Percentiles rank a stretch among this genome's conserved stretches.
Conservation (phyloP, 2,113 vertebrate genomes). For the Solenodon paradoxus region DNA sequence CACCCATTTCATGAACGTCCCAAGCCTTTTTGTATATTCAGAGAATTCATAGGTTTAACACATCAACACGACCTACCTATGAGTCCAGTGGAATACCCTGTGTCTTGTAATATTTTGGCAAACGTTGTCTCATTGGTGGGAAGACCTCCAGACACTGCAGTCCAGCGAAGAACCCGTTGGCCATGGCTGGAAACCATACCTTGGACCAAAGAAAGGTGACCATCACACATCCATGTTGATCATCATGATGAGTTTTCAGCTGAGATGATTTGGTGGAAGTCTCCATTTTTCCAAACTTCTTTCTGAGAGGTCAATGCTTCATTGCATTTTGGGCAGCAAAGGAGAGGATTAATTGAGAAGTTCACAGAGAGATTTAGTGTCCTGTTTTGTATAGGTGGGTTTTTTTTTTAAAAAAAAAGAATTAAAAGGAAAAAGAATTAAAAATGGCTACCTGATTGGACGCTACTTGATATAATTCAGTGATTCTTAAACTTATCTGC, state of each 20-base stretch:
- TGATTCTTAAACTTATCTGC: too few relatives aligned
- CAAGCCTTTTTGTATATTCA: rapidly evolving
- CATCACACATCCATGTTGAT: rapidly evolving
- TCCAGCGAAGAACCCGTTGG: slow-evolving; percentile 79
- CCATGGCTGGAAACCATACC: slow-evolving; percentile 72
- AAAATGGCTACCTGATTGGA: neutral
- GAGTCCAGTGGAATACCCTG: slow-evolving; percentile 82
- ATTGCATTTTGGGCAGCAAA: neutral
- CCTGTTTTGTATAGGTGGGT: rapidly evolving
- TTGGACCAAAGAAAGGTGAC: neutral
- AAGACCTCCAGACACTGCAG: slow-evolving; percentile 77
- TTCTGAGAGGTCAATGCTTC: rapidly evolving
- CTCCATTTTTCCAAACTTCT: neutral
- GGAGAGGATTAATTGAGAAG: neutral
- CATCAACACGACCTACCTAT: slow-evolving; percentile 77
- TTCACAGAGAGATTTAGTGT: rapidly evolving
- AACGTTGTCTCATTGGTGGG: slow-evolving; percentile 82
- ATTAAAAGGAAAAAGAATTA: neutral
- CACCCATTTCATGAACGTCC: neutral
- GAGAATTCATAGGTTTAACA: too few relatives aligned
- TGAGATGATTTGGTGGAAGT: neutral
- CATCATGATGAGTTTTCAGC: neutral
- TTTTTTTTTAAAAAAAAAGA: neutral
- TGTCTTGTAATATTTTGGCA: slow-evolving; percentile 77
- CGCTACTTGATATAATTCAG: neutral